These are phyloP conservation scores for Heteractis magnifica DNA, from an alignment of 92 coral and sea anemone genomes.

Conservation along the genomic window DNA sequence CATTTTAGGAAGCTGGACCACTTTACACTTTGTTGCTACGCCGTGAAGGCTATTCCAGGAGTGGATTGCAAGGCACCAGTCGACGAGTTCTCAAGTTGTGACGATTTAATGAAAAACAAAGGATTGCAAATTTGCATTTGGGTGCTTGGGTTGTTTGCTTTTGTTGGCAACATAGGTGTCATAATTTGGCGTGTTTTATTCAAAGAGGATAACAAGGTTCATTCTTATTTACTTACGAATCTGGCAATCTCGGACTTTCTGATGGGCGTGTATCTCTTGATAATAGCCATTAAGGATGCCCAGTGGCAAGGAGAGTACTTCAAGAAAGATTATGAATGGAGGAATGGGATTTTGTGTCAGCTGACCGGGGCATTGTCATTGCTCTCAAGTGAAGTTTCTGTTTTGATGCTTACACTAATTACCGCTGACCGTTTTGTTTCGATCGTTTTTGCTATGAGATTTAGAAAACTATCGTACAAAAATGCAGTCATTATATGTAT, in stretches of 20 bases:
- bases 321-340: constrained; percentile 78
- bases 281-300: constrained; percentile 73
- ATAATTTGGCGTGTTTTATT: constrained; percentile 51
- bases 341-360: constrained; percentile 65
- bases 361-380: constrained; percentile 76
- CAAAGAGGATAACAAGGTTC: constrained; percentile 72
- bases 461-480: constrained; percentile 41
- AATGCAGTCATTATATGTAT: constrained; percentile 16
- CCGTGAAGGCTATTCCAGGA: constrained; percentile 55
- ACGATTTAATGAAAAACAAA: constrained; percentile 82
- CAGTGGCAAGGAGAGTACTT: constrained; percentile 81
- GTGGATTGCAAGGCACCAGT: constrained; percentile 60
- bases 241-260: constrained; percentile 79
- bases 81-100: constrained; percentile 83
- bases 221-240: constrained; percentile 73
- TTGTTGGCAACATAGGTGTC: constrained; percentile 62
- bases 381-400: constrained; percentile 87
- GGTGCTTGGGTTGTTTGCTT: constrained; percentile 80
- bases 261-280: constrained; percentile 78
- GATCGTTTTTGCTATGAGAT: constrained; percentile 67
- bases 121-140: constrained; percentile 61
- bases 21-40: constrained; percentile 71
- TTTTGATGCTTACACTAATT: constrained; percentile 67
- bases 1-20: constrained; percentile 27
- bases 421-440: constrained; percentile 78